Evolutionary conservation across 2,113 vertebrate species (phyloP).

Genomic region (Poecilia latipinna): DNA sequence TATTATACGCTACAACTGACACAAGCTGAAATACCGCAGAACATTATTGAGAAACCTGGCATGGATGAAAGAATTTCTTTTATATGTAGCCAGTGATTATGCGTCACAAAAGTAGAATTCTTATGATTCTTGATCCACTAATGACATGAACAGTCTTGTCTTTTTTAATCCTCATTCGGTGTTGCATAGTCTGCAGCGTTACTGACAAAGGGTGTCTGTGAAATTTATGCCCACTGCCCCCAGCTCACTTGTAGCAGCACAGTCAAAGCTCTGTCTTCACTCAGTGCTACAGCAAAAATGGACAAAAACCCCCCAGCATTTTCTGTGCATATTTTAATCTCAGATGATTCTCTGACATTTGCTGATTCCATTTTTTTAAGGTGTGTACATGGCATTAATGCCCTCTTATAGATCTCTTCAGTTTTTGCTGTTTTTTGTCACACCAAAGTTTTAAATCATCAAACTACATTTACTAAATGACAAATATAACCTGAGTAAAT

Average conservation of each 20-base stretch:
- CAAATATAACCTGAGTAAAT: no score
- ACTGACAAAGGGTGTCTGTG: not conserved
- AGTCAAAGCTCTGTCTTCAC: not conserved
- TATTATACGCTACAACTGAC: conserved; percentile 14
- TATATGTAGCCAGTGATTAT: not conserved
- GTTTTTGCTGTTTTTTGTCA: no score
- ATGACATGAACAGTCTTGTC: not conserved
- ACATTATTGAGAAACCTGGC: conserved; percentile 9
- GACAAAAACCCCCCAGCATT: not conserved
- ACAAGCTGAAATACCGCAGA: conserved; percentile 6
- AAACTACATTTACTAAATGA: no score
- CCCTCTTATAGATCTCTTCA: no score
- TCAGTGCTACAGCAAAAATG: not conserved
- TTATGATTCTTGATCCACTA: not conserved
- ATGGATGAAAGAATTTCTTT: conserved; percentile 11
- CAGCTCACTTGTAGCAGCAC: no score
- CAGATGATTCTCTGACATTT: not conserved
- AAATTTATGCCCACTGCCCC: not conserved
- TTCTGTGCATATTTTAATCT: not conserved
- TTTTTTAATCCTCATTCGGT: not conserved
- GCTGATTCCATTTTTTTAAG: not conserved
- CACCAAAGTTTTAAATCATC: no score
- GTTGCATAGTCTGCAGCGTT: not conserved
- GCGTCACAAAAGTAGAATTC: not conserved
- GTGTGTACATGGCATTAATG: no score